Conservation (phyloP, 2,797 vertebrate species). For the Sebastolobus alascanus region DNA sequence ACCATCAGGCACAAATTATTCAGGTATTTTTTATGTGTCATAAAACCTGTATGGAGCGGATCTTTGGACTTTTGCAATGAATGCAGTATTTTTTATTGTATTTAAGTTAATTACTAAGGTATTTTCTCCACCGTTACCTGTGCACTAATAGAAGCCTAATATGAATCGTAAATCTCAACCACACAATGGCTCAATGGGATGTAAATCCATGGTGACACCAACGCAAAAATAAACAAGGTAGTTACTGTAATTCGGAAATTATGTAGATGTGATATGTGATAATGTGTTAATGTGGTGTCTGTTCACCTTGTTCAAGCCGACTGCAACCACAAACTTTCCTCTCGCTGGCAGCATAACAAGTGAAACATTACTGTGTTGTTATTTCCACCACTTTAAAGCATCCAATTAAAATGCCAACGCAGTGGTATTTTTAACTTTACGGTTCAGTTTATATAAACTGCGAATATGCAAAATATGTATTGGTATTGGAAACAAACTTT, state of each 20-base stretch:
- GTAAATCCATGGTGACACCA: conserved; percentile 18
- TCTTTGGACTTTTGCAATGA: background rate
- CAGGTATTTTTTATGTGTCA: background rate
- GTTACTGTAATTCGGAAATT: background rate
- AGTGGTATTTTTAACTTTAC: background rate
- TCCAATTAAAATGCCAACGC: conserved; percentile 18
- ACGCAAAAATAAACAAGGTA: conserved; percentile 4
- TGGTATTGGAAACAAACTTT: background rate
- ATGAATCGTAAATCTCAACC: conserved; percentile 1
- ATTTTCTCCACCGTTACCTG: background rate
- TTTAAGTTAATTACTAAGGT: background rate
- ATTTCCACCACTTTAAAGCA: conserved; percentile 15
- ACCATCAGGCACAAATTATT: too few relatives aligned
- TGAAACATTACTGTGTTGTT: conserved; percentile 8
- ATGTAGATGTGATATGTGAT: conserved; percentile 2
- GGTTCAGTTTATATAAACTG: background rate
- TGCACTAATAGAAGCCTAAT: background rate
- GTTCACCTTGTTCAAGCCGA: background rate
- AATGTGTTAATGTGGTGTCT: background rate
- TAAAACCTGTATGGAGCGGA: background rate
- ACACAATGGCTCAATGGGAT: background rate
- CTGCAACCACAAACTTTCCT: background rate
- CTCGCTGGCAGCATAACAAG: background rate
- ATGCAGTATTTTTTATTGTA: background rate
- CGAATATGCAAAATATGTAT: background rate